Percentiles rank a stretch among this genome's conserved stretches.
These are phyloP conservation scores for Heliornis fulica DNA, from an alignment of 2,113 vertebrate species.

Conservation along the genomic window DNA sequence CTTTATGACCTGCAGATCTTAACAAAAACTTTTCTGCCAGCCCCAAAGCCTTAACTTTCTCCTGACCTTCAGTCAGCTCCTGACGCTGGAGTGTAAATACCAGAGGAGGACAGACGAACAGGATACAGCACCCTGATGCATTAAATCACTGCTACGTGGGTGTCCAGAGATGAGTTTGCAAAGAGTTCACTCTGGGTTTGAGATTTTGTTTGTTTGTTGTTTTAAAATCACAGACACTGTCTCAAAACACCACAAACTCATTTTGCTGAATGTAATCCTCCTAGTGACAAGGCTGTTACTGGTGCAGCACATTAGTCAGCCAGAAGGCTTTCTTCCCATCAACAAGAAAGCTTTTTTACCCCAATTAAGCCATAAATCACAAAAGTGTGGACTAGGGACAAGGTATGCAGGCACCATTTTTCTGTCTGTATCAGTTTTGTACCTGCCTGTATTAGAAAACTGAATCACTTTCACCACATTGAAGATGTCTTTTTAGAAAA, in stretches of 20 bases:
- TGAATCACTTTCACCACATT: not conserved
- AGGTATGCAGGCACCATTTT: not conserved
- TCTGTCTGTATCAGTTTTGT: not conserved
- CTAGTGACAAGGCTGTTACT: not conserved
- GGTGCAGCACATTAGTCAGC: not conserved
- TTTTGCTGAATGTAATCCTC: not conserved
- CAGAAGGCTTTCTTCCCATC: not conserved
- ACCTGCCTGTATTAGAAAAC: not conserved
- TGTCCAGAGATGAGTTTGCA: not conserved
- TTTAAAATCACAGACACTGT: not conserved
- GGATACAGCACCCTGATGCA: not conserved
- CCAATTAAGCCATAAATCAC: not conserved
- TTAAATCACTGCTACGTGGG: not conserved
- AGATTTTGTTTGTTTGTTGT: not conserved
- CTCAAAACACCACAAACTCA: not conserved
- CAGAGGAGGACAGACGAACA: not conserved
- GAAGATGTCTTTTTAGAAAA: no score
- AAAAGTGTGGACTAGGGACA: not conserved
- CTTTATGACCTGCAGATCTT: rapidly evolving
- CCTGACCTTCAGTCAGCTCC: constrained; percentile 2
- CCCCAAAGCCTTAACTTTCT: not conserved
- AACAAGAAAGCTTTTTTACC: not conserved
- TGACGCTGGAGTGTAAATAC: not conserved
- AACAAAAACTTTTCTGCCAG: not conserved
- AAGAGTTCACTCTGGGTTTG: not conserved